Evolutionary conservation across 2,888 invertebrate species (phyloP), one percentile per base, ranked within the genome.

Genomic region (Aphodius sticticus): DNA sequence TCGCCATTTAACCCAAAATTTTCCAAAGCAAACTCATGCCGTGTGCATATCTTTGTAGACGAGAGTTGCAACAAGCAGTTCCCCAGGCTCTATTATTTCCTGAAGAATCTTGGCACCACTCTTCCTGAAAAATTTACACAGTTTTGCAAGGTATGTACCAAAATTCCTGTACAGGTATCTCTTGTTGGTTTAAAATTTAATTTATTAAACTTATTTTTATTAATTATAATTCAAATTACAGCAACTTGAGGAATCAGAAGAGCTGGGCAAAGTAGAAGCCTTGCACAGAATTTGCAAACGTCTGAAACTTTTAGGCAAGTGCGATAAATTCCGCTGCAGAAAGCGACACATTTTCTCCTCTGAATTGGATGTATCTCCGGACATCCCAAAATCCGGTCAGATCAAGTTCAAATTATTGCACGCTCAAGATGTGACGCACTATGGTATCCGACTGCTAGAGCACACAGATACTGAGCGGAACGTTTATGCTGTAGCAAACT

Each of bases 271-370:
- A 86, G 89, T 91, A 14, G 82, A 88, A 77, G 86, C 85, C 0
- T 85, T 89, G 14, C 87, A 90, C 36, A 90, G 91, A 0, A 85
- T 95, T 12, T 95, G 96, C 85, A 89, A 91, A 16, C 91, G 89
- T 79, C 84, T 95, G 4, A 91, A 95, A 80, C 89, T 92, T 37
- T 92, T 94, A 83, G 95, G 96, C 6, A 89, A 90, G 78, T 96
- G 96, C 85, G 89, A 90, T 2, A 90, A 92, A 81, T 87, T 88
- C 76, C 89, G 89, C 71, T 95, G 95, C 84, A 82, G 86, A 16
- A 90, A 91, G 76, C 91, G 96, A 38, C 96, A 96, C 87, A 88
- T 92, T 6, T 87, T 95, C 12, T 89, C 91, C 80, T 87, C 91
- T 6, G 89, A 89, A 26, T 91, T 93, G 82, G 90, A 91, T 78